Evolutionary conservation across 2,888 invertebrate species (phyloP).

Genomic region (Watsonalla binaria): DNA sequence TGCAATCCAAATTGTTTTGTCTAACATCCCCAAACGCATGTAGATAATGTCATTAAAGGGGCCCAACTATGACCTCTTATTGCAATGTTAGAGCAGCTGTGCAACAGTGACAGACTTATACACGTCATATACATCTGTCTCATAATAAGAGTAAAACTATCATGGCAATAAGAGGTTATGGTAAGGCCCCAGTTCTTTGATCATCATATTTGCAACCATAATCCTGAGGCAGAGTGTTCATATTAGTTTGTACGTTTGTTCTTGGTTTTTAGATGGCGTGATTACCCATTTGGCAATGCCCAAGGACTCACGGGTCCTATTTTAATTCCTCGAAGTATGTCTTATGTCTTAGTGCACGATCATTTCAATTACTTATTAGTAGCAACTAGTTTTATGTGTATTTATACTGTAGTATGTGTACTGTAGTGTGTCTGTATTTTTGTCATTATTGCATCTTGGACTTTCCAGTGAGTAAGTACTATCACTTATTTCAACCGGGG

Average conservation of each 20-base stretch:
- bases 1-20: too few relatives aligned
- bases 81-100: too few relatives aligned
- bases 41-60: too few relatives aligned
- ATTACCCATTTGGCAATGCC: conserved; percentile 27
- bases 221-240: conserved; percentile 14
- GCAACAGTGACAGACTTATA: too few relatives aligned
- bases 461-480: conserved; percentile 2
- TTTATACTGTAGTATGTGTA: not conserved
- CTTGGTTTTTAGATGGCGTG: conserved; percentile 39
- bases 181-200: too few relatives aligned
- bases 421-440: conserved; percentile 6
- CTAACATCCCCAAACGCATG: too few relatives aligned
- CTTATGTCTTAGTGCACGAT: conserved; percentile 36
- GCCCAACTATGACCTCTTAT: too few relatives aligned
- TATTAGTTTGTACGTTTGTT: conserved; percentile 15
- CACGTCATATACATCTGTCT: too few relatives aligned
- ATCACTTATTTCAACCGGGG: conserved; percentile 2
- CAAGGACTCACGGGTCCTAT: conserved; percentile 18
- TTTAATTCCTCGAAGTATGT: conserved; percentile 16
- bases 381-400: conserved; percentile 18
- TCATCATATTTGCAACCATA: not conserved
- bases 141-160: too few relatives aligned
- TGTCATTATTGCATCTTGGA: conserved; percentile 4
- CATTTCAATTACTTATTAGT: conserved; percentile 24
- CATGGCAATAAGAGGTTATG: too few relatives aligned